Evolutionary conservation across 2,888 invertebrate genomes (phyloP).

Genomic region (Boloria selene): DNA sequence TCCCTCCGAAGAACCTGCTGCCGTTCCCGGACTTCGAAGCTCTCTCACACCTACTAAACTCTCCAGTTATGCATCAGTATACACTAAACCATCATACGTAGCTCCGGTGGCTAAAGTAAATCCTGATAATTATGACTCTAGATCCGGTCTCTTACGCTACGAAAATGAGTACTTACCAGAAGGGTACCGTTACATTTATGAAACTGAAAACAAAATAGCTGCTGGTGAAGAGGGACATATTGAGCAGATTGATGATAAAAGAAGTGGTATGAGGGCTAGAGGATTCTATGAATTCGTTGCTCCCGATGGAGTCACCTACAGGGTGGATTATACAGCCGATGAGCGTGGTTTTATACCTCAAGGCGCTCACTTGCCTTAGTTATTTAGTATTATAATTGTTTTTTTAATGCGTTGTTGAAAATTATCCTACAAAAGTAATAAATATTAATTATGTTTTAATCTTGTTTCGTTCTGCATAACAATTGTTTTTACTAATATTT

Average conservation of each 20-base stretch:
- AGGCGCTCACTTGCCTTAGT: slow-evolving; percentile 63
- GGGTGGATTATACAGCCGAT: slow-evolving; percentile 75
- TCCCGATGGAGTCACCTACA: slow-evolving; percentile 70
- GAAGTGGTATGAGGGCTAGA: slow-evolving; percentile 56
- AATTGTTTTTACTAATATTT: too few relatives aligned
- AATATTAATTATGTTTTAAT: too few relatives aligned
- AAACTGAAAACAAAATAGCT: slow-evolving; percentile 75
- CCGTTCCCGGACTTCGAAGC: not conserved
- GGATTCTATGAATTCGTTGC: slow-evolving; percentile 71
- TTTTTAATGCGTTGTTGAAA: slow-evolving; percentile 20
- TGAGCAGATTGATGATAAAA: slow-evolving; percentile 58
- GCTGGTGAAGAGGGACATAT: slow-evolving; percentile 70
- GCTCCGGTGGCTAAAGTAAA: slow-evolving; percentile 21
- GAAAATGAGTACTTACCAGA: slow-evolving; percentile 61
- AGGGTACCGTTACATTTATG: slow-evolving; percentile 74
- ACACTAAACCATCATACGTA: slow-evolving; percentile 24
- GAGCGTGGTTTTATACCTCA: slow-evolving; percentile 67
- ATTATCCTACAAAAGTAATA: slow-evolving; percentile 21
- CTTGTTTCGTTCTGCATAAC: too few relatives aligned
- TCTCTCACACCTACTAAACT: slow-evolving; percentile 26
- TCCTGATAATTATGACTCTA: slow-evolving; percentile 55
- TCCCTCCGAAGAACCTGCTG: slow-evolving; percentile 2
- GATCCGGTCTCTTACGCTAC: slow-evolving; percentile 69
- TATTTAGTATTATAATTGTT: slow-evolving; percentile 36
- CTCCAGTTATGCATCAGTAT: slow-evolving; percentile 12